phyloP scores from a whole-genome alignment of 1,140 invertebrate genomes.

The Belonocnema kinseyi region DNA sequence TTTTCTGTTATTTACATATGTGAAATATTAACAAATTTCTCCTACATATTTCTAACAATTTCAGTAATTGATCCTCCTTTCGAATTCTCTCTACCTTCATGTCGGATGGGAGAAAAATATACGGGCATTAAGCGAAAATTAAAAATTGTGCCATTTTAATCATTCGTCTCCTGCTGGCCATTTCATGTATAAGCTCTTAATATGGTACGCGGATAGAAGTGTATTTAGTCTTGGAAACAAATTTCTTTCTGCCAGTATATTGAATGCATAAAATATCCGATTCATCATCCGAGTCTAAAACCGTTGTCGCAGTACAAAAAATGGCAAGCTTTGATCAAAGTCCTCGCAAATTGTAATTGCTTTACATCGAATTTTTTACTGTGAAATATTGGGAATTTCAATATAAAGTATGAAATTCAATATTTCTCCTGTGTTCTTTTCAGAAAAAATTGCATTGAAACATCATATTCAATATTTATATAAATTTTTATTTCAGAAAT shows the following conservation, averaged over 20 bases:
- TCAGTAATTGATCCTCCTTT: neutral
- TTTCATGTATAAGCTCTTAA: constrained; percentile 43
- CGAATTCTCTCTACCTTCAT: neutral
- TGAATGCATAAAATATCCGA: constrained; percentile 19
- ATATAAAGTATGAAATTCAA: neutral
- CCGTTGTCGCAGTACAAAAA: neutral
- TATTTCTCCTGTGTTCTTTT: neutral
- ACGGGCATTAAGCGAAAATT: constrained; percentile 35
- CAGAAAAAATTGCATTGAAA: no score
- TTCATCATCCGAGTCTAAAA: neutral
- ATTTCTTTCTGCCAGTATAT: constrained; percentile 17
- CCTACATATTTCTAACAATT: neutral
- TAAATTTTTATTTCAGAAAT: no score
- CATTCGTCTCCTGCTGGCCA: constrained; percentile 28
- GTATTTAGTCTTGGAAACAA: constrained; percentile 40
- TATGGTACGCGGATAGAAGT: constrained; percentile 38
- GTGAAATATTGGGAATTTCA: neutral
- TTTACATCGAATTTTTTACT: neutral
- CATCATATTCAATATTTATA: no score
- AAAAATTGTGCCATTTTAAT: constrained; percentile 38
- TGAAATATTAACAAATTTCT: neutral
- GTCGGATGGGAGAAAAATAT: neutral
- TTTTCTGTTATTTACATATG: no score
- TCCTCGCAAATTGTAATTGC: constrained; percentile 16
- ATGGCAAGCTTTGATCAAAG: constrained; percentile 18